These are phyloP conservation scores for Xanthia icteritia DNA, from an alignment of 2,888 invertebrate species.

Conservation along the genomic window DNA sequence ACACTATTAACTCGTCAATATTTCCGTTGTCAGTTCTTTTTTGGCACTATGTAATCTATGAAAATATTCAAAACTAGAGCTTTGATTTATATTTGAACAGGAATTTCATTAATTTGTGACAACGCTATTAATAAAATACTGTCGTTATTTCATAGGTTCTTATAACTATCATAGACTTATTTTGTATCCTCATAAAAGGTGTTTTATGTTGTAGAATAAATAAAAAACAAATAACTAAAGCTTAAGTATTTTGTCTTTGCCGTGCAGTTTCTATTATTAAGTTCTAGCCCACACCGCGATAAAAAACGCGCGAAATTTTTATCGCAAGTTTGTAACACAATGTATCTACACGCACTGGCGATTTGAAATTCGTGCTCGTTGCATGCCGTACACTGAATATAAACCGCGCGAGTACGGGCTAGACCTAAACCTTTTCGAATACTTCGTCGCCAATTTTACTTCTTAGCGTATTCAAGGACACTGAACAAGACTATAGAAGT, in stretches of 20 bases:
- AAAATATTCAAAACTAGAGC: slow-evolving; percentile 67
- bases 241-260: slow-evolving; percentile 10
- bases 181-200: slow-evolving; percentile 59
- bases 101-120: slow-evolving; percentile 66
- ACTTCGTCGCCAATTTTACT: neutral
- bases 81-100: slow-evolving; percentile 64
- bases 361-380: too few relatives aligned
- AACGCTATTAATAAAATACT: slow-evolving; percentile 69
- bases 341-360: too few relatives aligned
- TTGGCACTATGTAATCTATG: slow-evolving; percentile 75
- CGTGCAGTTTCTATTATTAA: slow-evolving; percentile 15
- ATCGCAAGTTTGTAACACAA: too few relatives aligned
- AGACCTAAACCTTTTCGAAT: neutral
- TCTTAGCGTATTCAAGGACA: neutral
- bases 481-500: too few relatives aligned
- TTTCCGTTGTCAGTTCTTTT: slow-evolving; percentile 62
- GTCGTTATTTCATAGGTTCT: slow-evolving; percentile 62
- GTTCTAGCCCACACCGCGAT: too few relatives aligned
- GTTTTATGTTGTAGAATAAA: slow-evolving; percentile 32
- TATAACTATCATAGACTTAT: slow-evolving; percentile 60
- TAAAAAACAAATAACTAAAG: slow-evolving; percentile 33
- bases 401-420: too few relatives aligned
- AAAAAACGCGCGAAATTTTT: too few relatives aligned
- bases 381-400: too few relatives aligned
- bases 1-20: slow-evolving; percentile 29